A percentile compares a stretch with the other conserved stretches of the same genome.
Conservation (phyloP, 2,113 vertebrate species). For the Trochalopteron elliotii region DNA sequence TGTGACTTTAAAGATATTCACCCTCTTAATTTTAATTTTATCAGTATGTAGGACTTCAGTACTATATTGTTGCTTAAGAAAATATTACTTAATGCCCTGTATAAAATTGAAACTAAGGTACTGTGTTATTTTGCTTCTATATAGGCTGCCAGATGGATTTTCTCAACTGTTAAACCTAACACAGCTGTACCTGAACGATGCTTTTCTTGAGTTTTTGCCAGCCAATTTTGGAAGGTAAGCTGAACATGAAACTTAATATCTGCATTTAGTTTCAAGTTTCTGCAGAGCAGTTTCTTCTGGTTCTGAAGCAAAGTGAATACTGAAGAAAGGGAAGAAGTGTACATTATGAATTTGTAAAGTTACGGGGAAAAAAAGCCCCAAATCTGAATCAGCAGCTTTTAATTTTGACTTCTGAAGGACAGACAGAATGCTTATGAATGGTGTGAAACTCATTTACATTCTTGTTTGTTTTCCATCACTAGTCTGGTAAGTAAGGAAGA, state of each 20-base stretch:
- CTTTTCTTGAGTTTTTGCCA: conserved; percentile 96
- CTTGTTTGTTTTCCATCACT: neutral
- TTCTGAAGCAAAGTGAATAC: neutral
- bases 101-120: neutral
- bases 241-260: neutral
- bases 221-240: conserved; percentile 96
- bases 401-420: neutral
- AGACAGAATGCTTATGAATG: neutral
- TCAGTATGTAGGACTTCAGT: neutral
- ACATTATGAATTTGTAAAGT: neutral
- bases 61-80: neutral
- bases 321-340: neutral
- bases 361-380: neutral
- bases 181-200: conserved; percentile 97
- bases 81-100: neutral
- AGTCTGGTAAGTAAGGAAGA: neutral
- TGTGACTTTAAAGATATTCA: neutral
- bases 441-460: neutral
- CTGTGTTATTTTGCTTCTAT: neutral
- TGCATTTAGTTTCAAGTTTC: neutral
- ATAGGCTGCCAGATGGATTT: conserved; percentile 96
- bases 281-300: neutral
- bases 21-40: neutral
- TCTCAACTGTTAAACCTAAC: conserved; percentile 95
- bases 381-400: neutral